phyloP scores from a whole-genome alignment of 2,888 invertebrate genomes.

The Spodoptera picta region DNA sequence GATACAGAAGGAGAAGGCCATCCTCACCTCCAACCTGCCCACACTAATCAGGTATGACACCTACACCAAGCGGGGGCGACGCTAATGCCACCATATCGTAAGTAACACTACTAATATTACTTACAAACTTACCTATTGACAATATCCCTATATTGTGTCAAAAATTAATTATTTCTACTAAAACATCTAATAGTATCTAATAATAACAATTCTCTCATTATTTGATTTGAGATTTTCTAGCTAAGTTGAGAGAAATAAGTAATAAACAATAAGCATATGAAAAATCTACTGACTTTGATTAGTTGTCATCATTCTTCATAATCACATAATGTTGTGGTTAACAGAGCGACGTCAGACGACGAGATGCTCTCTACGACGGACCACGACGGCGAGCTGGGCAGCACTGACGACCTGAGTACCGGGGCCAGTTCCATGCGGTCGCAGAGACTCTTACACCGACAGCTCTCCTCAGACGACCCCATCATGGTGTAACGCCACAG shows the following conservation, averaged over 20 bases:
- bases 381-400: constrained; percentile 92
- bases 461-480: constrained; percentile 86
- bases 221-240: too few relatives aligned
- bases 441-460: constrained; percentile 82
- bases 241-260: too few relatives aligned
- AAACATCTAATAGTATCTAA: too few relatives aligned
- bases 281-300: too few relatives aligned
- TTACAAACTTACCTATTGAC: background rate
- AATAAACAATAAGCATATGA: too few relatives aligned
- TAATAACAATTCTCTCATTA: too few relatives aligned
- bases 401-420: constrained; percentile 89
- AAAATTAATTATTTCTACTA: too few relatives aligned
- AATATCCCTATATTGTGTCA: too few relatives aligned
- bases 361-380: constrained; percentile 94
- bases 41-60: constrained; percentile 89
- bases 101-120: constrained; percentile 7
- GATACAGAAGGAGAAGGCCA: constrained; percentile 94
- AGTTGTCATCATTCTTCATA: too few relatives aligned
- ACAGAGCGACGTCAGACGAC: constrained; percentile 95
- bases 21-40: constrained; percentile 93
- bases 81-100: background rate
- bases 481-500: constrained; percentile 79
- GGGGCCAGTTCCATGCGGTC: constrained; percentile 76
- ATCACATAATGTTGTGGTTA: too few relatives aligned
- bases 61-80: background rate